phyloP scores from a whole-genome alignment of 2,113 vertebrate genomes.

The Xiphorhynchus elegans region DNA sequence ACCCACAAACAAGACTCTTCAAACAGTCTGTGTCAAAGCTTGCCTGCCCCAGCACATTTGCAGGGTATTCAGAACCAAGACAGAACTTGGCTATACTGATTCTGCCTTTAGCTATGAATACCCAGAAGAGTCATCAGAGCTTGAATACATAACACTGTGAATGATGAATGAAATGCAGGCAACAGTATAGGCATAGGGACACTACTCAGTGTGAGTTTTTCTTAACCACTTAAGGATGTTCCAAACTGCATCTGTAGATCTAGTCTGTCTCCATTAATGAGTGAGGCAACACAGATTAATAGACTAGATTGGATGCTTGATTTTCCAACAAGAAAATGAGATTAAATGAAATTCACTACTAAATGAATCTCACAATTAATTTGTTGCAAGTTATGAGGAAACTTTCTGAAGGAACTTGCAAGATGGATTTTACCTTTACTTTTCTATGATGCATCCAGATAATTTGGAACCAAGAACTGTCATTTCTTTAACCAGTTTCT shows the following conservation, averaged over 20 bases:
- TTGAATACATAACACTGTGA: background rate
- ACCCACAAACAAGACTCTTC: background rate
- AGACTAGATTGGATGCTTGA: background rate
- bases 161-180: background rate
- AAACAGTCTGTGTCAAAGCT: background rate
- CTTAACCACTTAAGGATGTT: background rate
- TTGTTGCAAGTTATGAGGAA: background rate
- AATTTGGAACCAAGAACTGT: background rate
- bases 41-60: background rate
- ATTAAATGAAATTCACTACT: background rate
- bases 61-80: background rate
- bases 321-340: background rate
- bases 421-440: background rate
- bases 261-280: background rate
- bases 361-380: background rate
- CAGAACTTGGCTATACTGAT: background rate
- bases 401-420: background rate
- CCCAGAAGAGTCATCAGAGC: background rate
- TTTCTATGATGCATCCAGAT: background rate
- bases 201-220: fast-evolving
- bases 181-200: background rate
- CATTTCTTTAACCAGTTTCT: background rate
- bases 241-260: background rate
- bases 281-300: background rate
- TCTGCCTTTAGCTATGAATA: background rate